Base-by-base conservation (phyloP, 2,888 invertebrate genomes). In the Magallana nippona region DNA sequence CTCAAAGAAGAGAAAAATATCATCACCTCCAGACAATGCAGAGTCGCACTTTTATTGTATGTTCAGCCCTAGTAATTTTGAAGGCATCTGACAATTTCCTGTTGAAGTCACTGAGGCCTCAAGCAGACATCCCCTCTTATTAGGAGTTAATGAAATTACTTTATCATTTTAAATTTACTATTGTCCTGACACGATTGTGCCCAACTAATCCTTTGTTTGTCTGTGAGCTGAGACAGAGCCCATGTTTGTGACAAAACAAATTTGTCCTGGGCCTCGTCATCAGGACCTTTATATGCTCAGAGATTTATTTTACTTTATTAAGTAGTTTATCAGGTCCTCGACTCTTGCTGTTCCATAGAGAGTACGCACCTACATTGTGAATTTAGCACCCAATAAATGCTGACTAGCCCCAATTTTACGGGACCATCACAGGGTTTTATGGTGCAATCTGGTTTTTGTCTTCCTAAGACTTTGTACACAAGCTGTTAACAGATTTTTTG, bases 311-410 rank as follows among this genome's bases (percentile, higher is more conserved):
- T 71, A 11, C 27, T 71, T 22, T 71, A 71, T 71, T 22, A 71
- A 27, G 71, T 27, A 32, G 27, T 71, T 71, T 71, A 27, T 71
- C 71, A 71, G 22, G 15, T 27, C 27, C 27, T 71, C 32, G 10
- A 71, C 22, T 71, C 22, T 32, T 27, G 15, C 71, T 27, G 27
- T 22, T 71, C 27, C 32, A 32, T 71, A 71, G 27, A 32, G 5
- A 27, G 60, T 27, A 2, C 71, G 22, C 71, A 71, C 71, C 71
- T 71, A 27, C 71, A 71, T 32, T 13, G 11, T 22, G 71, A 71
- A 71, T 71, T 71, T 71, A 71, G 71, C 71, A 71, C 71, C 71
- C 32, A 71, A 71, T 71, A 71, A 71, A 71, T 71, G 71, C 71
- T 71, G 71, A 71, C 71, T 27, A 22, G 71, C 71, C 71, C 71